Evolutionary conservation across 2,888 invertebrate genomes (phyloP), one percentile per base, ranked within the genome.

Genomic region (Melanchra persicariae): DNA sequence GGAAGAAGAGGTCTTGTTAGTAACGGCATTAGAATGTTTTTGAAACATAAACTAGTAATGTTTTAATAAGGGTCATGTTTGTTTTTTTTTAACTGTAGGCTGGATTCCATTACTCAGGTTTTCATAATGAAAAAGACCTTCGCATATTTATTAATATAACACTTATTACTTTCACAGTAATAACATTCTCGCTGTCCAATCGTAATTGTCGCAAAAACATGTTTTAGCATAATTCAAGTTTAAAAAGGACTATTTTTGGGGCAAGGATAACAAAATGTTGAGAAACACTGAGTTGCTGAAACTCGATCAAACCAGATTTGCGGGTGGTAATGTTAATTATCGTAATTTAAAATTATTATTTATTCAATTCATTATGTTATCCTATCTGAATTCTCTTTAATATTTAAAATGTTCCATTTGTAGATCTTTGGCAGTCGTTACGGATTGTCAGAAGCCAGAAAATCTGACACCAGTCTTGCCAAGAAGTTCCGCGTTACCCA

Each of bases 211-310:
- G 37, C 47, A 66, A 43, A 58, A 60, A 70, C 58, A 54, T 62
- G 43, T 54, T 59, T 47, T 26, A 40, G 6, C 9, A 3, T 9
- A 63, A 22, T 12, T 15, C 17, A 51, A 15, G 19, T 60, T 61
- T 62, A 2, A 8, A 19, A 12, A 55, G 40, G 22, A 45, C 0
- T 3, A 17, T 34, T 77, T 52, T 63, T 59, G 52, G 51, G 17
- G 8, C 79, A 83, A 83, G 82, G 65, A 82, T 72, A 79, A 26
- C 12, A 51, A 51, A 54, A 57, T 64, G 8, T 83, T 73, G 45
- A 57, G 63, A 73, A 79, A 83, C 63, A 8, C 2, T 45, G 45
- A 34, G 0, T 57, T 60, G 26, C 30, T 60, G 34, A 30, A 79
- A 60, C n/a, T 43, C 24, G 30, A 1, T 54, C 15, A 40, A 61